Evolutionary conservation across 2,888 invertebrate species (phyloP).

Genomic region (Odontothrips loti): DNA sequence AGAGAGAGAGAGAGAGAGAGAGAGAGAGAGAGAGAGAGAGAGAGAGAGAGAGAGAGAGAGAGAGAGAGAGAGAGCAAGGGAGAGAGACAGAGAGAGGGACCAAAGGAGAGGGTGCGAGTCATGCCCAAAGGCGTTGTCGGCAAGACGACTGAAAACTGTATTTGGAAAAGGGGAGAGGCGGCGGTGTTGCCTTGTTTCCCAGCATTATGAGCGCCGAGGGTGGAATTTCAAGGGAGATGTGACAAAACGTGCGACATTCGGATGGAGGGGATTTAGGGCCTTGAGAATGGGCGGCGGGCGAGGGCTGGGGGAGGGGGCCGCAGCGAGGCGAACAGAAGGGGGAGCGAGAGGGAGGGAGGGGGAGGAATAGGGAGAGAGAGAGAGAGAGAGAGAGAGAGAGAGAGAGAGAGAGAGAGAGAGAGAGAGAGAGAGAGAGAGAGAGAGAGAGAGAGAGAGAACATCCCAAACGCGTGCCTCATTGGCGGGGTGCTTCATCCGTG

Average conservation of each 20-base stretch:
- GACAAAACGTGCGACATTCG: slow-evolving; percentile 8
- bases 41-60: background rate
- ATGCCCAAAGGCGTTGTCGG: too few species aligned
- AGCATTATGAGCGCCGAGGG: background rate
- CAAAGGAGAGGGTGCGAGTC: too few species aligned
- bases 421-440: too few species aligned
- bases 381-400: too few species aligned
- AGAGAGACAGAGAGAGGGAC: background rate
- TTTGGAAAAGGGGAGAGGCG: background rate
- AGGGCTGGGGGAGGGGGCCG: background rate
- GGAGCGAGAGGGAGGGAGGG: background rate
- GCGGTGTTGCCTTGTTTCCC: background rate
- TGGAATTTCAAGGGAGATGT: slow-evolving; percentile 3
- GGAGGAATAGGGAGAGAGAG: too few species aligned
- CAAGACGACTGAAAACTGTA: too few species aligned
- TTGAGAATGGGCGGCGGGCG: background rate
- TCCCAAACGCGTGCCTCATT: too few species aligned
- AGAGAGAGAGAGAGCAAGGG: background rate
- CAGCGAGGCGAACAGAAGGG: background rate
- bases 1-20: background rate
- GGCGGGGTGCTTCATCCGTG: too few species aligned
- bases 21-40: background rate
- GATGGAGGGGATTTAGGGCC: background rate
- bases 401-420: too few species aligned
- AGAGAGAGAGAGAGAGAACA: too few species aligned